Evolutionary conservation across 2,888 invertebrate genomes (phyloP), one percentile per base, ranked within the genome.

Genomic region (Dicycla oo): DNA sequence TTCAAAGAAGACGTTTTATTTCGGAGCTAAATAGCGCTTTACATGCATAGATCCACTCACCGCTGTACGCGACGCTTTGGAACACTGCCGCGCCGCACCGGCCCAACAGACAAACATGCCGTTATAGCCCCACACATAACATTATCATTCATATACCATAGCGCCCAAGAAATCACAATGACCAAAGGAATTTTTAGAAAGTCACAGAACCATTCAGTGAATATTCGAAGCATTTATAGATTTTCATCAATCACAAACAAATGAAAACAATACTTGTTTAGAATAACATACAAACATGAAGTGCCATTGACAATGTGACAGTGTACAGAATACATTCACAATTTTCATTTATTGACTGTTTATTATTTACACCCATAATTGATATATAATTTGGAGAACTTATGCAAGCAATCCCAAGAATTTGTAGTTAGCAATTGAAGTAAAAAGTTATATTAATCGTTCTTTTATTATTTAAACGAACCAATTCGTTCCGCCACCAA

Each of bases 31-130:
- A 68, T 82, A 82, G 82, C 82, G 82, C 82, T 73, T 89, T 86
- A 80, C 93, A 94, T 96, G 94, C 94, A 93, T 89, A 92, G 94
- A 96, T 96, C 97, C 96, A 97, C 98, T 98, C 98, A 98, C 98
- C 98, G 96, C 98, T 98, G 97, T 98, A 98, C 96, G 98, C 98
- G 98, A 98, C 98, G 97, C 98, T 98, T 97, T 98, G 98, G 98
- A 98, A 98, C 98, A 98, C 98, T 98, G 97, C 94, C 90, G 91
- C 93, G 92, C 94, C 93, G 95, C 95, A 94, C 95, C 95, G 93
- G 90, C 93, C 93, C 93, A 95, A 95, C 94, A 95, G 93, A 96
- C 91, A 96, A 95, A 96, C 95, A 96, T 95, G 95, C 95, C 93
- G 91, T 95, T 95, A 95, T 89, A 91, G 88, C 89, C 90, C 90